Base-by-base conservation (phyloP, 2,888 invertebrate genomes). In the Morpho deidamia region DNA sequence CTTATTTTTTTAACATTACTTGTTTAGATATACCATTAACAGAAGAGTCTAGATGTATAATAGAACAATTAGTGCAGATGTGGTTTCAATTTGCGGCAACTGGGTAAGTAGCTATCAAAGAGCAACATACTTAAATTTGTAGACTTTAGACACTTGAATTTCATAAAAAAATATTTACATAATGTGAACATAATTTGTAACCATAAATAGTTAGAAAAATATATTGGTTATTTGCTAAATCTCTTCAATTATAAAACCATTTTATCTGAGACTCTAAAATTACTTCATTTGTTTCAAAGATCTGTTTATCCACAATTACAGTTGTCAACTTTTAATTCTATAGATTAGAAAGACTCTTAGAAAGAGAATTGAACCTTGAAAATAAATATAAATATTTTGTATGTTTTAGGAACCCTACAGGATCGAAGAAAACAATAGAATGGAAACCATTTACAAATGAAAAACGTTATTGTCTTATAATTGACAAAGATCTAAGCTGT, bases 21-120 rank as follows among this genome's bases (percentile, higher is more conserved):
- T 76, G 75, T 50, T 60, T 83, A 47, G 73, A 81, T 47, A 67
- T 87, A 58, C 81, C 84, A n/a, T 56, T 83, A 23, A 76, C 83
- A 8, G 73, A 80, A 7, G 72, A 81, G 60, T 76, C 83, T 7
- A 75, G 58, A 62, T 39, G 48, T 1, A 69, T 81, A 38, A 78
- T 86, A 42, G 64, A 75, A 39, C 62, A 74, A 57, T 65, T 82
- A 39, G 80, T 85, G 8, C 61, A 62, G 35, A 63, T 88, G 39
- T 89, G 89, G 89, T 72, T 74, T 1, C 74, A 80, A 63, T 89
- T 89, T 51, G 87, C 88, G 32, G 69, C 60, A 11, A 73, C 71
- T 12, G 84, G 88, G 89, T 89, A 71, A 76, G 80, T 64, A 23
- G 23, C 23, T 23, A 23, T 23, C 23, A n/a, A n/a, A n/a, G n/a